A percentile compares a stretch with the other conserved stretches of the same genome.
These are phyloP conservation scores for Naja naja DNA, from an alignment of 2,113 vertebrate genomes.

Conservation along the genomic window DNA sequence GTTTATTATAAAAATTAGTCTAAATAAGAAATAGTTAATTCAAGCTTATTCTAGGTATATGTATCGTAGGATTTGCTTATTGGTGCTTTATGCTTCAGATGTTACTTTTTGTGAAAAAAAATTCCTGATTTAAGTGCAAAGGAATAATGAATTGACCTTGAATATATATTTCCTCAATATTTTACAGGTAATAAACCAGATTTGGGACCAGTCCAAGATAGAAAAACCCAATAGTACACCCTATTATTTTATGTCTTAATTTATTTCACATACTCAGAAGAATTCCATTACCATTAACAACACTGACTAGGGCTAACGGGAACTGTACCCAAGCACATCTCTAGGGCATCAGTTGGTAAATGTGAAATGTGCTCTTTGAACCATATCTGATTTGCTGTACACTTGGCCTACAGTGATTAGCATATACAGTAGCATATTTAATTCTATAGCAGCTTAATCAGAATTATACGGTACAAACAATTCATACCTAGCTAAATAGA, in stretches of 20 bases:
- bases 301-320: background rate
- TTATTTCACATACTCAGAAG: background rate
- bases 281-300: background rate
- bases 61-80: background rate
- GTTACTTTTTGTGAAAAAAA: background rate
- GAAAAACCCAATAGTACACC: background rate
- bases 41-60: background rate
- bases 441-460: background rate
- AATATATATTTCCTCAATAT: background rate
- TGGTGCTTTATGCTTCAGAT: background rate
- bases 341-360: background rate
- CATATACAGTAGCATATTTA: no score
- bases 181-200: background rate
- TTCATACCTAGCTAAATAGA: background rate
- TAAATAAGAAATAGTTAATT: conserved; percentile 9
- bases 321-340: background rate
- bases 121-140: background rate
- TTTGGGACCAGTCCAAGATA: background rate
- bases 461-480: background rate
- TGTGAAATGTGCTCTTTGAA: background rate
- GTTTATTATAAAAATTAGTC: conserved; percentile 9
- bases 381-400: background rate
- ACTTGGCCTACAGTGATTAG: background rate
- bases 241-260: background rate
- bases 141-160: background rate